Percentiles rank a stretch among this genome's conserved stretches.
These are phyloP conservation scores for Melanchra persicariae DNA, from an alignment of 2,888 invertebrate species.

Conservation along the genomic window DNA sequence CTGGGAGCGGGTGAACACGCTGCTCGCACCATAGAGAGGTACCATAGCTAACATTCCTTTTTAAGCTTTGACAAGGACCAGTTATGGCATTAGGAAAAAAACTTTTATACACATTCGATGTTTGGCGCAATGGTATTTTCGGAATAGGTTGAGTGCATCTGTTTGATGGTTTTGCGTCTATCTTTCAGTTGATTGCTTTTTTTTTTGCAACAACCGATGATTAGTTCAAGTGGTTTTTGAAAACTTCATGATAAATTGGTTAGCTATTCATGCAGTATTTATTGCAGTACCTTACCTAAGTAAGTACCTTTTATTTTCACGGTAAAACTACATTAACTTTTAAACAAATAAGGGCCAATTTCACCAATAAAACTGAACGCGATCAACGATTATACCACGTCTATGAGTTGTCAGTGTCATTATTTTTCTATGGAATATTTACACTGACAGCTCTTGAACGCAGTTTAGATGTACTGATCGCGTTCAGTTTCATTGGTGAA, in stretches of 20 bases:
- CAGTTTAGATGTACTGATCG: too few relatives aligned
- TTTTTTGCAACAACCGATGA: background rate
- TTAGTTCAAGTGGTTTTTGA: background rate
- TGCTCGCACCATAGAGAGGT: slow-evolving; percentile 78
- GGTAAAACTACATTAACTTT: background rate
- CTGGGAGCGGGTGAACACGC: slow-evolving; percentile 77
- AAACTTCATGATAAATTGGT: background rate
- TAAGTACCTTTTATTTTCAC: too few relatives aligned
- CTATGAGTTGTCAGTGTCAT: too few relatives aligned
- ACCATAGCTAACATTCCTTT: slow-evolving; percentile 42
- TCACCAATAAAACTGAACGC: too few relatives aligned
- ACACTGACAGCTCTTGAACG: too few relatives aligned
- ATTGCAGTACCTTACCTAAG: too few relatives aligned
- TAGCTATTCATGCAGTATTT: background rate
- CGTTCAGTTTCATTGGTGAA: too few relatives aligned
- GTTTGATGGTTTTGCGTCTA: background rate
- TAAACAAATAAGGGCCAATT: too few relatives aligned
- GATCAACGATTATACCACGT: too few relatives aligned
- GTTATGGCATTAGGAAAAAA: slow-evolving; percentile 16
- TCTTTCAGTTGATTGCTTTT: background rate
- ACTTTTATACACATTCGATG: slow-evolving; percentile 18
- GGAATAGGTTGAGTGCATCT: background rate
- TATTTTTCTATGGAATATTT: too few relatives aligned
- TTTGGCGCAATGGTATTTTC: slow-evolving; percentile 13
- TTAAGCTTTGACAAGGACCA: slow-evolving; percentile 40